These are phyloP conservation scores for Neuroscelio doddi DNA, from an alignment of 2,888 invertebrate genomes.

Conservation along the genomic window DNA sequence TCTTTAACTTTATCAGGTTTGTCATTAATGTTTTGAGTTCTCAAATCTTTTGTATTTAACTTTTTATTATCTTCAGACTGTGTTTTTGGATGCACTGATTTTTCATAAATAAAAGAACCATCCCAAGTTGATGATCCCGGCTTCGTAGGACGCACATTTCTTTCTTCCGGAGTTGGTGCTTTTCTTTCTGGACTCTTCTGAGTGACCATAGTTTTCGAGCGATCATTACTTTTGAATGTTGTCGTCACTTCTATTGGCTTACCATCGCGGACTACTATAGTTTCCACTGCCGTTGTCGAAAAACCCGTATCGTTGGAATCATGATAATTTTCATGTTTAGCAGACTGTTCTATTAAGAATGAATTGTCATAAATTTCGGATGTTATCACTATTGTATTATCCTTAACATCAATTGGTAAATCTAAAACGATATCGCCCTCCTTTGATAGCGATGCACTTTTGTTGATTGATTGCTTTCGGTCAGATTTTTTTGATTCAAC, in stretches of 20 bases:
- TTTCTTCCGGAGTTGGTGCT: constrained; percentile 47
- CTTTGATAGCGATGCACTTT: constrained; percentile 3
- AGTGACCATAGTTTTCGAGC: not conserved
- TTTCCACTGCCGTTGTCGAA: constrained; percentile 59
- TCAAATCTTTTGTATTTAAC: not conserved
- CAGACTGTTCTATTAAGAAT: constrained; percentile 53
- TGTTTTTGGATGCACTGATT: constrained; percentile 42
- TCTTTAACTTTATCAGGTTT: not conserved
- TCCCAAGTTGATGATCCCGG: constrained; percentile 66
- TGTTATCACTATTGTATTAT: constrained; percentile 17
- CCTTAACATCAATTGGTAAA: constrained; percentile 39
- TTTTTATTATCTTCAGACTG: constrained; percentile 35
- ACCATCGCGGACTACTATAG: constrained; percentile 58
- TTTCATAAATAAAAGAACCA: constrained; percentile 60
- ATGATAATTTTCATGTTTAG: constrained; percentile 50
- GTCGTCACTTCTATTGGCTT: constrained; percentile 49
- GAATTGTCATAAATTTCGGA: constrained; percentile 28
- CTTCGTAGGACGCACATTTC: constrained; percentile 53
- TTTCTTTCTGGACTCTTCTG: constrained; percentile 49
- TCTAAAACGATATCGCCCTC: constrained; percentile 50
- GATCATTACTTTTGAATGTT: constrained; percentile 27
- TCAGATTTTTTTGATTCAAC: constrained; percentile 41
- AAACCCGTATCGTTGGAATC: constrained; percentile 56
- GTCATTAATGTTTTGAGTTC: not conserved
- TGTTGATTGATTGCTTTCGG: constrained; percentile 5